Base-by-base conservation (phyloP, 2,797 vertebrate genomes). In the Esox masquinongy region DNA sequence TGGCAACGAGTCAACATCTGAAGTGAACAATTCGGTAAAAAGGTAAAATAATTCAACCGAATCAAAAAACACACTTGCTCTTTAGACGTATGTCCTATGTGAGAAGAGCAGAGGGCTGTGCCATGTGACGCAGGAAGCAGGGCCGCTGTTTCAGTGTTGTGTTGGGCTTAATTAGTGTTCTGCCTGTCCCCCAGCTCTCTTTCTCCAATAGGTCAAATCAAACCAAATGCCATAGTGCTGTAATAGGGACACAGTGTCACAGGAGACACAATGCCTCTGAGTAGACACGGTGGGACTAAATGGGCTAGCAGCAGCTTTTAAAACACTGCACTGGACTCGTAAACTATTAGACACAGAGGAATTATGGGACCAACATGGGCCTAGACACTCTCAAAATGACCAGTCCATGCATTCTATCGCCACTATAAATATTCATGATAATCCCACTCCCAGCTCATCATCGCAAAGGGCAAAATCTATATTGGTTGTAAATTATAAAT, bases 401-500 rank as follows among this genome's bases (percentile, higher is more conserved):
- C 89, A 81, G 68, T 47, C 43, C 64, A 75, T 50, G 79, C 77
- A 70, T 74, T 24, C 64, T 68, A 83, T 84, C 80, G 74, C 82
- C 72, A 74, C 75, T 80, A 89, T 92, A 91, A 92, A 92, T 92
- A 91, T 92, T 90, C 88, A 90, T 85, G 56, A 59, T 59, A 79
- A 79, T 83, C 76, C 79, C 76, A 67, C 86, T 74, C 75, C 79
- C 67, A 79, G 82, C 87, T 90, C 90, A 88, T 90, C 88, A 83
- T 84, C 84, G 85, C 85, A 92, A 92, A 93, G 92, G 91, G 88
- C 90, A 93, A 87, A 88, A 86, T 90, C 90, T 90, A 91, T 91
- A 91, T 92, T 86, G 88, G 87, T 88, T 84, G 90, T 90, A 89
- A 92, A 91, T 91, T 90, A 93, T 92, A 91, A 90, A 92, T 90